A percentile compares a stretch with the other conserved stretches of the same genome.
Conservation (phyloP, 2,113 vertebrate species). For the Lethenteron reissneri region DNA sequence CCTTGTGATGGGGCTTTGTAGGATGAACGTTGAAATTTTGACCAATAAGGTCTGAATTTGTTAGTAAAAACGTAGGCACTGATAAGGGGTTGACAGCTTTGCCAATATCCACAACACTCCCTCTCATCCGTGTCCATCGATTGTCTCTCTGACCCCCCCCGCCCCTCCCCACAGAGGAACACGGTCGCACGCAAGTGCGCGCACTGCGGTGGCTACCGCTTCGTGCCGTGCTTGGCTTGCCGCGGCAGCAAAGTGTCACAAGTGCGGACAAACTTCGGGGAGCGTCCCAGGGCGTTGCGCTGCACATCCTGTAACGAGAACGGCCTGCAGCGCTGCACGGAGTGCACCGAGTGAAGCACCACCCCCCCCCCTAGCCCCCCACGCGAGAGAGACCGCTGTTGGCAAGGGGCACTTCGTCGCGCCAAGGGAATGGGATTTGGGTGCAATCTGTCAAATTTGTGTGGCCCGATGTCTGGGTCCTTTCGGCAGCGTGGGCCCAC, state of each 20-base stretch:
- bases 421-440: background rate
- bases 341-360: background rate
- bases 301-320: constrained; percentile 95
- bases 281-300: constrained; percentile 93
- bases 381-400: background rate
- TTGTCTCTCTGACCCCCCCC: no score
- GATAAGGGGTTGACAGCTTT: no score
- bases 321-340: constrained; percentile 52
- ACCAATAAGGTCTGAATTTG: no score
- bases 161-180: background rate
- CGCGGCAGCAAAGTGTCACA: constrained; percentile 99
- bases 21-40: no score
- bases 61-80: no score
- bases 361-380: background rate
- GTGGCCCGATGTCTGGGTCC: no score
- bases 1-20: no score
- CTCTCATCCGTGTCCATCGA: no score
- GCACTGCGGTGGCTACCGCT: constrained; percentile 73
- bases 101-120: no score
- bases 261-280: constrained; percentile 90
- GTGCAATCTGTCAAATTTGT: background rate
- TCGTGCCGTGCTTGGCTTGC: constrained; percentile 78
- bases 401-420: background rate
- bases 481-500: no score
- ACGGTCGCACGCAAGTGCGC: constrained; percentile 30